Evolutionary conservation across 2,888 invertebrate genomes (phyloP), one percentile per base, ranked within the genome.

Genomic region (Calliscelio sp.): DNA sequence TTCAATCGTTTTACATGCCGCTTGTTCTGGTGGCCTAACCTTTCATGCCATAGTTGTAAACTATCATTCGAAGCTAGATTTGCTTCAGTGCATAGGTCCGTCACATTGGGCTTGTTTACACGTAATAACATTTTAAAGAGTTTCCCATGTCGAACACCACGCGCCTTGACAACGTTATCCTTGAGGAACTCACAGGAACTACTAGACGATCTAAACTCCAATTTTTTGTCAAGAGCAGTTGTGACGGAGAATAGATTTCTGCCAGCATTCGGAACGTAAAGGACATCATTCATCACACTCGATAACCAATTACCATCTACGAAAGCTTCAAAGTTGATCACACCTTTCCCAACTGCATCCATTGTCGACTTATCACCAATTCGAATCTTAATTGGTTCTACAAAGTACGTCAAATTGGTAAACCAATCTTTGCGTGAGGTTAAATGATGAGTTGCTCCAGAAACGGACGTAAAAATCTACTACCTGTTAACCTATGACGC

Each of bases 21-120:
- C 74, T 90, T 91, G 75, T 89, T 88, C 80, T 90, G 91, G 79
- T 91, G 91, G n/a, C 88, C 90, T 86, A 90, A 88, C 46, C 89
- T 87, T 80, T 90, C 88, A 77, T 89, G 89, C 82, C 89, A 91
- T 1, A 89, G 65, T 63, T 90, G 89, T 66, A 89, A 68, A 68
- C 53, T 55, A 14, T 71, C 46, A 20, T 46, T 81, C 2, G 63
- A 59, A 20, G 63, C 32, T n/a, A 70, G 32, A 55, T 81, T 85
- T 2, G 35, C 65, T 51, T 81, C 78, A 49, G 2, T 32, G 32
- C 16, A 53, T 25, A 25, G 2, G 32, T 44, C 1, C 24, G 38
- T 11, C 2, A 7, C 14, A 6, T 7, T 32, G 4, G 38, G 51
- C 24, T 24, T 38, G 22, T 44, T 63, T 10, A 77, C 38, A 10